Base-by-base conservation (phyloP, 37 sponge, comb jelly and placozoan species). In the Ephydatia muelleri region DNA sequence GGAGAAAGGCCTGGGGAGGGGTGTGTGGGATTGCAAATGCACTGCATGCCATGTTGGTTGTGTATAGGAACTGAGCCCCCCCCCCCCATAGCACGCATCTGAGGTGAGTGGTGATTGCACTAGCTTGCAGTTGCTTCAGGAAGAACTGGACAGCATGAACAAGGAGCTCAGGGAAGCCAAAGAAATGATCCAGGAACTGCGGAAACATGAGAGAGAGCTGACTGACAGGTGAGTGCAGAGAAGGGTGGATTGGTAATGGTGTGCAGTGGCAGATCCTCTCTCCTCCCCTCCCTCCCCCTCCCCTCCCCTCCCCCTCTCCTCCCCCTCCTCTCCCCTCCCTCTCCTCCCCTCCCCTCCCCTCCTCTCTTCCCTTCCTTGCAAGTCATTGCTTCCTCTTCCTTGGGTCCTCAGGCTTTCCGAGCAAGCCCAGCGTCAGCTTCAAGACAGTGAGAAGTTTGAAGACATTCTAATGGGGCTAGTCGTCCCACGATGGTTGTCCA, bases 341-440 rank as follows among this genome's bases (percentile, higher is more conserved):
- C 5, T 73, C 28, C 29, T 36, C 3, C 57, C 35, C 28, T 19
- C 34, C 31, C 31, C 81, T 66, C 35, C 31, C 8, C 27, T 34
- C 81, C 38, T 65, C 37, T 75, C 28, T 29, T 48, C 3, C n/a
- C 25, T 48, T 35, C 37, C 30, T 26, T 80, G 9, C 76, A 89
- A 38, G 83, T 88, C 1, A 2, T 90, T 91, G 4, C 87, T 93
- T 21, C 91, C 87, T 65, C 90, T 93, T 68, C 88, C 2, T 89
- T 88, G 38, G 94, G 94, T 28, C 23, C 29, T 13, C 72, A 93
- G 93, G 71, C 71, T 93, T 2, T 88, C 93, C 29, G 93, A 93
- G 47, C 93, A 93, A 40, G 93, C 93, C 93, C 93, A 93, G 84
- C 65, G 82, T 27, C 93, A 89, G 14, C n/a, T 93, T 33, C 88